A percentile compares a stretch with the other conserved stretches of the same genome.
phyloP scores from a whole-genome alignment of 1,140 invertebrate species.

The Zaprionus davidi region DNA sequence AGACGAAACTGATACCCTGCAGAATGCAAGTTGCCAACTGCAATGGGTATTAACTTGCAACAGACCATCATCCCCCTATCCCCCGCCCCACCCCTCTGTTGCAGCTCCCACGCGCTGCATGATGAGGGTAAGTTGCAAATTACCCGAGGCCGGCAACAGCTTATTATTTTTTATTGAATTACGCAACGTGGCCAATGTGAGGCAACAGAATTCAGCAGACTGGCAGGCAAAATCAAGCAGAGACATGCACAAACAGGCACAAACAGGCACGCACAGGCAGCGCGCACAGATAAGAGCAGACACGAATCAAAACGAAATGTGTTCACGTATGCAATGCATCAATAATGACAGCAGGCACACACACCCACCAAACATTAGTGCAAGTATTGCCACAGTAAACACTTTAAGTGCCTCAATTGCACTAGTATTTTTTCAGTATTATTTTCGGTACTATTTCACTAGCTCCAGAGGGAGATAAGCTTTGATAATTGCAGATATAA shows the following conservation, averaged over 20 bases:
- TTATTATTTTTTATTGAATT: not conserved
- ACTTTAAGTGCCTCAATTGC: not conserved
- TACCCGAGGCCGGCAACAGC: not conserved
- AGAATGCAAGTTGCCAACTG: not conserved
- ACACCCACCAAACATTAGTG: not conserved
- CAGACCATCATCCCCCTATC: no score
- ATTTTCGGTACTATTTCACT: not conserved
- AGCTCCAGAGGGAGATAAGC: not conserved
- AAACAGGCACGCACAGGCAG: not conserved
- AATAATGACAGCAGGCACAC: not conserved
- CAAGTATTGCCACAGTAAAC: no score
- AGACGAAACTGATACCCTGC: not conserved
- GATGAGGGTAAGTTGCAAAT: not conserved
- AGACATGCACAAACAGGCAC: not conserved
- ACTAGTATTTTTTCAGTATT: not conserved
- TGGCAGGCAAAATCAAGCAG: not conserved
- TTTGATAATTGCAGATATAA: not conserved
- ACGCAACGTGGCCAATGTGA: not conserved
- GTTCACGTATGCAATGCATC: conserved; percentile 1
- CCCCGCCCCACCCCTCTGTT: no score
- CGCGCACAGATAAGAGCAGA: not conserved
- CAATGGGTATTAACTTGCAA: not conserved
- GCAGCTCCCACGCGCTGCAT: not conserved
- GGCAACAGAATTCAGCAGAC: not conserved
- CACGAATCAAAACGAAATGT: not conserved